Evolutionary conservation across 2,888 invertebrate species (phyloP), one percentile per base, ranked within the genome.

Genomic region (Electrophaes corylata): DNA sequence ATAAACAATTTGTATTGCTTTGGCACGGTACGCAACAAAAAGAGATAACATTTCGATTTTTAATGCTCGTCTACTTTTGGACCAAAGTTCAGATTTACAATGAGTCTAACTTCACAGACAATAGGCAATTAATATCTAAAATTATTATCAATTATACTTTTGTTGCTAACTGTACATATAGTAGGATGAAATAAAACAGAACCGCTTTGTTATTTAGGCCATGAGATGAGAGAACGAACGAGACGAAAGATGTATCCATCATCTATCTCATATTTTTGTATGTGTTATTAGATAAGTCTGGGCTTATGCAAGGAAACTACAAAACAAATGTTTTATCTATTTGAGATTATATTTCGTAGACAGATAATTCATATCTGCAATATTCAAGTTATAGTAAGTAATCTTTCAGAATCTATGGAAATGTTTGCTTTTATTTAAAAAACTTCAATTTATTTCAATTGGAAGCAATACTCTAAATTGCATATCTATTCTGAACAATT

Each of bases 1-100:
- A 45, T 37, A 23, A 51, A 33, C 26, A 29, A 29, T 29, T 6
- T 29, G 37, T 37, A n/a, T n/a, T n/a, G 31, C 31, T n/a, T 31
- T 2, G 0, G 31, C n/a, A n/a, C n/a, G n/a, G n/a, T n/a, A n/a
- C n/a, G n/a, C n/a, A n/a, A n/a, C n/a, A n/a, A n/a, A n/a, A n/a
- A n/a, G n/a, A n/a, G n/a, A n/a, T n/a, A n/a, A n/a, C n/a, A n/a
- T n/a, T n/a, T n/a, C n/a, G n/a, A n/a, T n/a, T n/a, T n/a, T n/a
- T n/a, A n/a, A n/a, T n/a, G n/a, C n/a, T n/a, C n/a, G n/a, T n/a
- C n/a, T n/a, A n/a, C n/a, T n/a, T n/a, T n/a, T n/a, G n/a, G n/a
- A n/a, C n/a, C n/a, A n/a, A n/a, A n/a, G n/a, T n/a, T n/a, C n/a
- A n/a, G n/a, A n/a, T n/a, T n/a, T n/a, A n/a, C n/a, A n/a, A n/a